Conservation (phyloP, 1,140 invertebrate species). For the Brachionus asplanchnoidis region DNA sequence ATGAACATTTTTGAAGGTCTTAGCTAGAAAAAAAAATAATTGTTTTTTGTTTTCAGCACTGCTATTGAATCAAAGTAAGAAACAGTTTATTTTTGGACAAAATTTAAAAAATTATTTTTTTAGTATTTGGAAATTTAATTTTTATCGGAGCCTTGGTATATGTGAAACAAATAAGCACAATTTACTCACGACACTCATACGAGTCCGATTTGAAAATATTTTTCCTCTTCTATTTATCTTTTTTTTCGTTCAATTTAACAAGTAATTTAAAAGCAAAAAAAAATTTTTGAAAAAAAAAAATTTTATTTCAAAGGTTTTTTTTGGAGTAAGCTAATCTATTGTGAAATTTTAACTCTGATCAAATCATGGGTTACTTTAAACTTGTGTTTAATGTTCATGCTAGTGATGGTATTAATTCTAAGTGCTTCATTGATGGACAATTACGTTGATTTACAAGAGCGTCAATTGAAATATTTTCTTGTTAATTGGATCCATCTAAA, state of each 20-base stretch:
- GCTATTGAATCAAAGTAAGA: background rate
- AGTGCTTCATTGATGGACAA: background rate
- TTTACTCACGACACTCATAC: background rate
- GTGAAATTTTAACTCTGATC: background rate
- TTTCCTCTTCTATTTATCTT: background rate
- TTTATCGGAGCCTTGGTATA: background rate
- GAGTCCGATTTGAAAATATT: background rate
- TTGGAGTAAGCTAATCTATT: background rate
- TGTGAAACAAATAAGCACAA: constrained; percentile 1
- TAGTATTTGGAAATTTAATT: background rate
- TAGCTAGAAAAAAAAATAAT: background rate
- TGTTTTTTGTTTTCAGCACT: background rate
- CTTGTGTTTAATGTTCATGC: background rate
- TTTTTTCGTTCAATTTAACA: background rate
- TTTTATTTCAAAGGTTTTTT: background rate
- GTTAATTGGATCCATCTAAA: background rate
- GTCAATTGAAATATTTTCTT: background rate
- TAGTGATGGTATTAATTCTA: background rate
- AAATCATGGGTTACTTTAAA: background rate
- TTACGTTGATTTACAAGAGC: background rate
- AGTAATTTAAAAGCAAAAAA: background rate
- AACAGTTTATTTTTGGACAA: background rate
- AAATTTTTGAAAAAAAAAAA: background rate
- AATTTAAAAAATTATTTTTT: background rate
- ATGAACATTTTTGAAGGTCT: background rate